Evolutionary conservation across 2,888 invertebrate species (phyloP).

Genomic region (Amphiduros pacificus): DNA sequence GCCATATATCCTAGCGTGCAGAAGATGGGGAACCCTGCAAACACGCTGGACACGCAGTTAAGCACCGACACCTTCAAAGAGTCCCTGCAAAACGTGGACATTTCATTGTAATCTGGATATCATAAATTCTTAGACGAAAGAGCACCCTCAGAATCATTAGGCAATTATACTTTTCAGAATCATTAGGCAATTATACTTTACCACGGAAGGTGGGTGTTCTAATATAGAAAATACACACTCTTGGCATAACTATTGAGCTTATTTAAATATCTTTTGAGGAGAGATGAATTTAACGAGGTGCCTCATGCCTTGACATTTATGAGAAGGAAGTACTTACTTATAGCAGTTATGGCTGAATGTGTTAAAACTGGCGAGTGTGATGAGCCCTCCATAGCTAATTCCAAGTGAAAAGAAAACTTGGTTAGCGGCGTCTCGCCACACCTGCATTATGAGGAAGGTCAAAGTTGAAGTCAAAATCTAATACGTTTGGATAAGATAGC

Average conservation of each 20-base stretch:
- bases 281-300: no score
- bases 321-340: no score
- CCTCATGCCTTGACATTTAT: no score
- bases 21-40: conserved; percentile 13
- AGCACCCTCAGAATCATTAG: no score
- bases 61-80: conserved; percentile 1
- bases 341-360: conserved; percentile 13
- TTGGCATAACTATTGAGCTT: no score
- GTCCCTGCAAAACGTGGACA: conserved; percentile 15
- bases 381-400: conserved; percentile 7
- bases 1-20: conserved; percentile 14
- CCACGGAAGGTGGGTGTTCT: no score
- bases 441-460: not conserved
- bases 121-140: no score
- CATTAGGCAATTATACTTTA: no score
- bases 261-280: no score
- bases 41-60: conserved; percentile 3
- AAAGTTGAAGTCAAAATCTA: not conserved
- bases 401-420: conserved; percentile 12
- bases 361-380: conserved; percentile 11
- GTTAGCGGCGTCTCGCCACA: conserved; percentile 13
- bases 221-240: no score
- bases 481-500: not conserved
- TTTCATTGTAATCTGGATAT: no score
- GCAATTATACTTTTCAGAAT: no score